phyloP scores from a whole-genome alignment of 2,797 vertebrate genomes.

The Hoplostethus mediterraneus region DNA sequence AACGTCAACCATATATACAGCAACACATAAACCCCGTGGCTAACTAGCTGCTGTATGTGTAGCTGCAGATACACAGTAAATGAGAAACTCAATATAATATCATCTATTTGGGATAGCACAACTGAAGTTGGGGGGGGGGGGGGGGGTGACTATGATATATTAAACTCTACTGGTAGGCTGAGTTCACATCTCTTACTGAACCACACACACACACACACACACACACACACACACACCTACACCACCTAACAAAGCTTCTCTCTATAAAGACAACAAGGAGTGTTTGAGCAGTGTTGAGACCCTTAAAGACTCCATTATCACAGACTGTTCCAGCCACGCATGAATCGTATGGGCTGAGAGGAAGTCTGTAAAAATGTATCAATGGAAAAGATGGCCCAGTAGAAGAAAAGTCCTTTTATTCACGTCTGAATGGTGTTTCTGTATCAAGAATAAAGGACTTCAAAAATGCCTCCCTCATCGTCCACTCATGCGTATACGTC shows the following conservation, averaged over 20 bases:
- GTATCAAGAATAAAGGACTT: slow-evolving; percentile 62
- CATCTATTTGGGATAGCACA: not conserved
- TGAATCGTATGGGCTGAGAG: slow-evolving; percentile 47
- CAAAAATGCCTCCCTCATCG: slow-evolving; percentile 42
- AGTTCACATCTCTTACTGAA: slow-evolving; percentile 22
- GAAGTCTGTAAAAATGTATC: slow-evolving; percentile 56
- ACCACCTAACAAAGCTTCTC: slow-evolving; percentile 25
- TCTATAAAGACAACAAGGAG: slow-evolving; percentile 45
- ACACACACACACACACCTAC: slow-evolving; percentile 7
- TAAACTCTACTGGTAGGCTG: not conserved
- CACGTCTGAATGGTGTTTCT: slow-evolving; percentile 63
- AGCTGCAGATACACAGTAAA: slow-evolving; percentile 11
- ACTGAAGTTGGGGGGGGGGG: not conserved
- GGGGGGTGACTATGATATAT: not conserved
- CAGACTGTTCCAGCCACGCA: slow-evolving; percentile 62
- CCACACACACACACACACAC: slow-evolving; percentile 1
- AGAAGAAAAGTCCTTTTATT: slow-evolving; percentile 65
- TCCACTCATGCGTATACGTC: slow-evolving; percentile 28
- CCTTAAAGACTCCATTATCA: slow-evolving; percentile 53
- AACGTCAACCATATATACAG: slow-evolving; percentile 31
- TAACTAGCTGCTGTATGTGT: slow-evolving; percentile 35
- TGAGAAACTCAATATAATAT: slow-evolving; percentile 2
- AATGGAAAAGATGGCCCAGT: slow-evolving; percentile 57
- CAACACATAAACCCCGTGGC: slow-evolving; percentile 32
- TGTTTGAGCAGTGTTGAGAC: slow-evolving; percentile 38